Evolutionary conservation across 2,888 invertebrate species (phyloP), one percentile per base, ranked within the genome.

Genomic region (Drosophila paracracens): DNA sequence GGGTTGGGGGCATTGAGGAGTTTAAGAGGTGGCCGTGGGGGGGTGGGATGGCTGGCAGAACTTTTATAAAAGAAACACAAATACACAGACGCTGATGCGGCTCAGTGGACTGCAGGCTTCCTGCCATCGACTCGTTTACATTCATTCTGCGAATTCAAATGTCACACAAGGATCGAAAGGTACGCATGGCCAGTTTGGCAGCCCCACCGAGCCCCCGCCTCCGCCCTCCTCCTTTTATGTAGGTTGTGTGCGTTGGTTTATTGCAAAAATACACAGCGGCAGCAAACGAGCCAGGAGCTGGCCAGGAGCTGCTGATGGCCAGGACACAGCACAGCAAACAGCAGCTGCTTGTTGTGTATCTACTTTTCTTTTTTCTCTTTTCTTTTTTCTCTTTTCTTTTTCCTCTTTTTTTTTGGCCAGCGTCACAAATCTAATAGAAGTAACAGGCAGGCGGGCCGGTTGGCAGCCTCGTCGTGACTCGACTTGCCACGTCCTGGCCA

Each of bases 161-260:
- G 87, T 90, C 88, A 85, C 89, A 88, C 83, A 84, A 88, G 84
- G 88, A 85, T 85, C 85, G 85, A 85, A 85, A 88, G 85, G 85
- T 88, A 85, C 82, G 85, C 88, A 84, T 86, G 84, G 85, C 82
- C 79, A 83, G 83, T 71, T 75, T 59, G 81, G 63, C 61, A 27
- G 16, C 18, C 43, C 11, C 38, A 4, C n/a, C 13, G 36, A 18
- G 7, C 33, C 4, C 25, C 21, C 13, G 0, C 7, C 7, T 18
- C 7, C 11, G 2, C 11, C 8, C 51, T 4, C 10, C 1, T 52
- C 10, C 40, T 27, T 8, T 27, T 40, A 11, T 36, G 25, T 21
- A 50, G 25, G 54, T 50, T 31, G 46, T 58, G 62, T 67, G 66
- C 67, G 53, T 68, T 71, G 88, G 70, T 83, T 85, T 85, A 88